Evolutionary conservation across 37 sponge, comb jelly and placozoan species (phyloP).

Genomic region (Bolinopsis microptera): DNA sequence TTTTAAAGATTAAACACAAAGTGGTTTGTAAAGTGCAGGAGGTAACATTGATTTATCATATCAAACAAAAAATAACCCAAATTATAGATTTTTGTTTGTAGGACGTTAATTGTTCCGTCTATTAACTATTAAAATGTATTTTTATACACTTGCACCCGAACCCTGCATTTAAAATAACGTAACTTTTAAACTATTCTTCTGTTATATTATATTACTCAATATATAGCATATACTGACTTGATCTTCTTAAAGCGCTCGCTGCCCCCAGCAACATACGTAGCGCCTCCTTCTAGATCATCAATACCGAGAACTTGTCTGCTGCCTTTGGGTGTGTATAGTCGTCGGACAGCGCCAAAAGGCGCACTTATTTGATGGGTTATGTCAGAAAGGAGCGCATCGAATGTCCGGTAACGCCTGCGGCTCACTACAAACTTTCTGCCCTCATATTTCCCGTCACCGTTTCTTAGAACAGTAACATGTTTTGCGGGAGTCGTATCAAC

Average conservation of each 20-base stretch:
- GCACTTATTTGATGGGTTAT: constrained; percentile 54
- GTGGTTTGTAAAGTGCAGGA: too few species aligned
- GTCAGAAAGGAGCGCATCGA: constrained; percentile 57
- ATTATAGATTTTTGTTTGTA: too few species aligned
- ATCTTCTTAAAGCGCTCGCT: constrained; percentile 52
- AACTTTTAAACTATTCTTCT: too few species aligned
- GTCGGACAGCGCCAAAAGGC: constrained; percentile 46
- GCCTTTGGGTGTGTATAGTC: constrained; percentile 60
- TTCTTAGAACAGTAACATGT: constrained; percentile 51
- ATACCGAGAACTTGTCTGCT: constrained; percentile 26
- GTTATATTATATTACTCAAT: too few species aligned
- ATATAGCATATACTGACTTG: too few species aligned
- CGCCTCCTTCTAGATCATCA: constrained; percentile 60
- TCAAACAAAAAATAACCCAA: too few species aligned
- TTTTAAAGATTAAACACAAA: too few species aligned
- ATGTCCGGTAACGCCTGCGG: constrained; percentile 33
- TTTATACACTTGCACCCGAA: too few species aligned
- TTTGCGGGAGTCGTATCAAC: constrained; percentile 65
- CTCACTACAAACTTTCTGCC: constrained; percentile 50
- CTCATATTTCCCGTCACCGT: constrained; percentile 55
- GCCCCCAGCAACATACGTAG: constrained; percentile 60
- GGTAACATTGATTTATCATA: too few species aligned
- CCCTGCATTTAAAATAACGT: too few species aligned
- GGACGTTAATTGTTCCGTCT: too few species aligned
- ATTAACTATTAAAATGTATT: too few species aligned